Base-by-base conservation (phyloP, 2,113 vertebrate species). In the Ammospiza nelsoni region DNA sequence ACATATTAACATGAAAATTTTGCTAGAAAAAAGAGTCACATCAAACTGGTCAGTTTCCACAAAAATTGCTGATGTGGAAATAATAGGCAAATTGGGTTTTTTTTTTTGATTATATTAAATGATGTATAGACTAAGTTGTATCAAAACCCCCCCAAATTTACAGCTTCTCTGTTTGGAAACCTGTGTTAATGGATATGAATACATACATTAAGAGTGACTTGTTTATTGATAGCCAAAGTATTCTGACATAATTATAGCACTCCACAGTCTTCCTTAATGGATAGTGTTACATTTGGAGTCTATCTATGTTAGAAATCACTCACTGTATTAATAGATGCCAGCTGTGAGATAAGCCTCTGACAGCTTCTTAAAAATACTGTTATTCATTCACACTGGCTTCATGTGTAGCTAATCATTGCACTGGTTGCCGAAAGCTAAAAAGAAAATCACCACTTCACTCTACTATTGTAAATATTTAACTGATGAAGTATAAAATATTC, bases 291-390 rank as follows among this genome's bases (percentile, higher is more conserved):
- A 93, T 96, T 84, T 92, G 76, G 86, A 96, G 57, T 73, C 79
- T 90, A 84, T 92, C 52, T 92, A 58, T 43, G 57, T 90, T 94
- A 92, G 92, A 93, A 96, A 96, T 90, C 92, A 93, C 27, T 93
- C 69, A 68, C 73, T 87, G 41, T 78, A 94, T 94, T 96, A 93
- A 93, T 84, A 96, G 85, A 90, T 89, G 77, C 80, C 90, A 96
- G 77, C 88, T 96, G 88, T 92, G 94, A 96, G 83, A 95, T 90
- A 87, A 96, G 83, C 41, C 54, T 68, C 90, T 92, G 90, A 89
- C 86, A 93, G 66, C 72, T 92, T 88, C 88, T 87, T 95, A 65
- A 90, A 97, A 93, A 79, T 88, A 61, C 49, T 74, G 86, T 59
- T 94, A 55, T 65, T 95, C 85, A 66, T 85, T 89, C 86, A 89